phyloP scores from a whole-genome alignment of 2,113 vertebrate species.

The Uria aalge region DNA sequence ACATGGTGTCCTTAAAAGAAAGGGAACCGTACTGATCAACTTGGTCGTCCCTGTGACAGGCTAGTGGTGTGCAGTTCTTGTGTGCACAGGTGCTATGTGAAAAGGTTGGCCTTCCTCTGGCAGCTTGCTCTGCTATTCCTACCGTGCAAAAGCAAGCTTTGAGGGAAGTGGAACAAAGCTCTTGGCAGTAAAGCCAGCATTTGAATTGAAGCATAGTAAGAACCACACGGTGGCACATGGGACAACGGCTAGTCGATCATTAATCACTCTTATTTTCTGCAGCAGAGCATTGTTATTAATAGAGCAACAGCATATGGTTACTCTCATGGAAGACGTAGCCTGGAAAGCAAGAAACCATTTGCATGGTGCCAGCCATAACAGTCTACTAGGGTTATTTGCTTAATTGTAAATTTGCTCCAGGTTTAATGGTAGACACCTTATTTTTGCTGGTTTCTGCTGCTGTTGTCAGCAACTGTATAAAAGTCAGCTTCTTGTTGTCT shows the following conservation, averaged over 20 bases:
- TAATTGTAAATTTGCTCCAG: neutral
- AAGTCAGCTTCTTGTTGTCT: neutral
- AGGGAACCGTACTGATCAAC: rapidly evolving
- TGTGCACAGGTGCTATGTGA: neutral
- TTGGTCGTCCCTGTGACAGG: neutral
- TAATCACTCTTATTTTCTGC: neutral
- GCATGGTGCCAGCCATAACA: neutral
- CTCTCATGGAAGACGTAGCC: neutral
- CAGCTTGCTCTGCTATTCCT: neutral
- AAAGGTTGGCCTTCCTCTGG: neutral
- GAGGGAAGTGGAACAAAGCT: neutral
- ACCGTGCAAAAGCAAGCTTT: neutral
- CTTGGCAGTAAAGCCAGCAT: neutral
- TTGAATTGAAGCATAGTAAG: neutral
- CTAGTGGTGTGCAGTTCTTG: neutral
- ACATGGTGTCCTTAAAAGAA: neutral
- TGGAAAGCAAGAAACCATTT: neutral
- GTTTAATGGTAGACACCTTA: neutral
- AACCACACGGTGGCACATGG: neutral
- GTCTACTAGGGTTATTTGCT: neutral
- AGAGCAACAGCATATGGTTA: neutral
- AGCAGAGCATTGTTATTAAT: neutral
- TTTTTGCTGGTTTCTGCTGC: neutral
- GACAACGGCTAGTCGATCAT: neutral
- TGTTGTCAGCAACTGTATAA: neutral